Percentiles rank a stretch among this genome's conserved stretches.
Conservation (phyloP, 2,888 invertebrate genomes). For the Dastarcus helophoroides region DNA sequence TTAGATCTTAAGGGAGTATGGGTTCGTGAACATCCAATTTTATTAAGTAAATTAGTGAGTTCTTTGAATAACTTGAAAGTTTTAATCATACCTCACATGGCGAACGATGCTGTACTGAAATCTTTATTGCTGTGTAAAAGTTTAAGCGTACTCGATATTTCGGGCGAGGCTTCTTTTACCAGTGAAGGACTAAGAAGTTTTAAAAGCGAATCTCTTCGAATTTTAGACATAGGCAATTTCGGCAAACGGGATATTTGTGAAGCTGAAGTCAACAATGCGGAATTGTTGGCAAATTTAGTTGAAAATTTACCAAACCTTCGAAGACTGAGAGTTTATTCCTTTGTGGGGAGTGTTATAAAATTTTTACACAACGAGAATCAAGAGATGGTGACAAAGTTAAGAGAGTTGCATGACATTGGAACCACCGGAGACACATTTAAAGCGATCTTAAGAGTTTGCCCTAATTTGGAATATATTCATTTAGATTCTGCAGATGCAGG, state of each 20-base stretch:
- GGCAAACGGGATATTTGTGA: slow-evolving; percentile 59
- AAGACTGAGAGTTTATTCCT: slow-evolving; percentile 55
- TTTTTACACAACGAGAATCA: slow-evolving; percentile 44
- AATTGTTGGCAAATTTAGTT: slow-evolving; percentile 51
- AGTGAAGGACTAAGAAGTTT: slow-evolving; percentile 51
- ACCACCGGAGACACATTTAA: slow-evolving; percentile 48
- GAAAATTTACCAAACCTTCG: slow-evolving; percentile 51
- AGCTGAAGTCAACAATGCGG: slow-evolving; percentile 24
- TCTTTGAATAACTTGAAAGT: slow-evolving; percentile 48
- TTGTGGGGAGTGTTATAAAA: slow-evolving; percentile 50
- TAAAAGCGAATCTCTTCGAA: slow-evolving; percentile 44
- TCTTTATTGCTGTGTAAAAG: slow-evolving; percentile 46
- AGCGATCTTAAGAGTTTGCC: slow-evolving; percentile 49
- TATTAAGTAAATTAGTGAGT: slow-evolving; percentile 49
- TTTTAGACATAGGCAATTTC: slow-evolving; percentile 57
- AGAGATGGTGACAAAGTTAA: slow-evolving; percentile 50
- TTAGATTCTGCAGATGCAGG: slow-evolving; percentile 39
- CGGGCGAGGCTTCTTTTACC: slow-evolving; percentile 59
- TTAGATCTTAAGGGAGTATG: slow-evolving; percentile 63
- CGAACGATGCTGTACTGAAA: slow-evolving; percentile 55
- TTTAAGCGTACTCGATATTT: slow-evolving; percentile 52
- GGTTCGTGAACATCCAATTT: slow-evolving; percentile 55
- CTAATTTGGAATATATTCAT: slow-evolving; percentile 51
- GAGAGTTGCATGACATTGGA: slow-evolving; percentile 54
- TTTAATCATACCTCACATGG: slow-evolving; percentile 57